These are phyloP conservation scores for Conger conger DNA, from an alignment of 2,113 vertebrate species.

Conservation along the genomic window DNA sequence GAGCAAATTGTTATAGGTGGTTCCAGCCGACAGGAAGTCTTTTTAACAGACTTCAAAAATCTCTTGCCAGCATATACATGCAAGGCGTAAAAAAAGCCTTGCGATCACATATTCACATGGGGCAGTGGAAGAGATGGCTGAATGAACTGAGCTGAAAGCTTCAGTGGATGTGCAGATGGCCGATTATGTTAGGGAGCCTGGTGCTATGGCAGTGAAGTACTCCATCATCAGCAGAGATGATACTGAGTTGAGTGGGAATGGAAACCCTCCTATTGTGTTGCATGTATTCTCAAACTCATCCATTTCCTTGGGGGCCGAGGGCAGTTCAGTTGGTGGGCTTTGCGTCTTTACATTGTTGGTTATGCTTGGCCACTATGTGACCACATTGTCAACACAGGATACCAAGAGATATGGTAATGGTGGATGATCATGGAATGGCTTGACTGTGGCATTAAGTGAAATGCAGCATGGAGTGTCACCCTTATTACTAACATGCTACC, in stretches of 20 bases:
- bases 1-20: neutral
- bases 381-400: neutral
- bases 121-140: slow-evolving; percentile 32
- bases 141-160: slow-evolving; percentile 29
- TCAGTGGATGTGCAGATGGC: slow-evolving; percentile 38
- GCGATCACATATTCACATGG: neutral
- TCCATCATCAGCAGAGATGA: slow-evolving; percentile 34
- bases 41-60: neutral
- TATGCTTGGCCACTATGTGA: neutral
- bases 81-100: neutral
- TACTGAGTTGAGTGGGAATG: neutral
- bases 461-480: too few species aligned
- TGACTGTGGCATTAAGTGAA: neutral
- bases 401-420: neutral
- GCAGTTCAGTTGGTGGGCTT: neutral
- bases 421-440: neutral
- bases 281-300: neutral
- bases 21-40: neutral
- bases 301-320: neutral
- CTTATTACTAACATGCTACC: neutral
- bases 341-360: neutral
- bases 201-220: slow-evolving; percentile 53
- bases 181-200: slow-evolving; percentile 40
- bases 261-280: neutral
- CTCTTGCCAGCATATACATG: neutral